Base-by-base conservation (phyloP, 2,113 vertebrate species). In the Grus americana region DNA sequence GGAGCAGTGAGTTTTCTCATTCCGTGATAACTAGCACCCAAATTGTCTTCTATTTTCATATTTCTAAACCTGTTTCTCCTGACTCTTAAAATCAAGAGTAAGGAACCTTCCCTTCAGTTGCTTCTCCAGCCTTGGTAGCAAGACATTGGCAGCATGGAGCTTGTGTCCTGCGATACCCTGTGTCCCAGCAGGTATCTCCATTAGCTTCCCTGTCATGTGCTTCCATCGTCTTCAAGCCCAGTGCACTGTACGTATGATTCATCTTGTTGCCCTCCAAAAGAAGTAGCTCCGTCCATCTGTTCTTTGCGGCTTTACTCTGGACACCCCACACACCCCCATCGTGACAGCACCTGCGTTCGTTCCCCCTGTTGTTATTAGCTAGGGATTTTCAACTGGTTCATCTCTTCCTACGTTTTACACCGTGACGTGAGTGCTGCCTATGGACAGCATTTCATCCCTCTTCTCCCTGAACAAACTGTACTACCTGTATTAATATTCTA, bases 261-360 rank as follows among this genome's bases (percentile, higher is more conserved):
- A 94, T 82, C 78, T 66, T 26, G 58, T 32, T 81, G 90, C 85
- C 75, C 92, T 96, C 74, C 80, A 54, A 72, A 49, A 84, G 86
- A 42, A 85, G 90, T 57, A 85, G 79, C 79, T 93, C 44, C 1
- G 79, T 95, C 94, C 95, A 96, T 96, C 96, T 96, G 95, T 90
- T 96, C 92, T 46, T 61, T 44, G 66, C 75, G 87, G 84, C 87
- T 91, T 95, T 88, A 40, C 65, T 79, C 36, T 82, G 47, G 52
- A 34, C 70, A n/a, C n/a, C 90, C 74, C 27, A 1, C 29, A 22
- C 36, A 10, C 62, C 88, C 89, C 59, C 78, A 79, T 55, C 0
- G 49, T 91, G 94, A 87, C 70, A 94, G 70, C 76, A 86, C 91
- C 95, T 95, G 89, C 13, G 16, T 84, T 89, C 70, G 10, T 40